Conservation (phyloP, 1,140 invertebrate species). For the Chlorops oryzae region DNA sequence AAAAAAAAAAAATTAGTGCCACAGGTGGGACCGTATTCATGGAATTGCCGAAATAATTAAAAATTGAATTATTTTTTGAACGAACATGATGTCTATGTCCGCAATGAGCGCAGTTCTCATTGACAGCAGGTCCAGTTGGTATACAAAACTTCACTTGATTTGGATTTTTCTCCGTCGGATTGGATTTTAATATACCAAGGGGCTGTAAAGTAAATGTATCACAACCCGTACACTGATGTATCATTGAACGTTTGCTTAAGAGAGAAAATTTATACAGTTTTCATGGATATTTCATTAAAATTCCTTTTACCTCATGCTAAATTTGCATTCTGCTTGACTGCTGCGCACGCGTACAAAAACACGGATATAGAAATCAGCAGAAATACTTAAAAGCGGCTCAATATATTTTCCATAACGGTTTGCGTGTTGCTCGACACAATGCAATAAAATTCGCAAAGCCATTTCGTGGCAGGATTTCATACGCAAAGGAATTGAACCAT, state of each 20-base stretch:
- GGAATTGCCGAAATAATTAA: no score
- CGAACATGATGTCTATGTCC: conserved; percentile 63
- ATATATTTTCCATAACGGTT: conserved; percentile 91
- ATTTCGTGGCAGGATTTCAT: conserved; percentile 93
- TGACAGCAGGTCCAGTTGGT: conserved; percentile 61
- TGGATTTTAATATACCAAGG: conserved; percentile 59
- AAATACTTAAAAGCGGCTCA: conserved; percentile 82
- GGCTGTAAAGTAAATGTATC: conserved; percentile 71
- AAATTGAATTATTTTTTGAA: conserved; percentile 12
- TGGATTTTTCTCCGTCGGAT: conserved; percentile 53
- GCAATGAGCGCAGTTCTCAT: conserved; percentile 69
- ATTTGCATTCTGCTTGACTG: conserved; percentile 77
- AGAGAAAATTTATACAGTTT: conserved; percentile 6
- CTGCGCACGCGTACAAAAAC: conserved; percentile 84
- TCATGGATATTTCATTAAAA: not conserved
- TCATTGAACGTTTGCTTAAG: conserved; percentile 72
- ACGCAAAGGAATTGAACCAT: conserved; percentile 83
- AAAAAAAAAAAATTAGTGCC: no score
- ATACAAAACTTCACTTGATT: conserved; percentile 60
- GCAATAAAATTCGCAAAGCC: conserved; percentile 86
- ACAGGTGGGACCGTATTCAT: no score
- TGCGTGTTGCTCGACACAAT: conserved; percentile 84
- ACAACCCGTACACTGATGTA: conserved; percentile 87
- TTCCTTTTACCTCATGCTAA: conserved; percentile 60
- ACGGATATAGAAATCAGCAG: conserved; percentile 95